phyloP scores from a whole-genome alignment of 2,888 invertebrate species.

The Epistrophella euchroma region DNA sequence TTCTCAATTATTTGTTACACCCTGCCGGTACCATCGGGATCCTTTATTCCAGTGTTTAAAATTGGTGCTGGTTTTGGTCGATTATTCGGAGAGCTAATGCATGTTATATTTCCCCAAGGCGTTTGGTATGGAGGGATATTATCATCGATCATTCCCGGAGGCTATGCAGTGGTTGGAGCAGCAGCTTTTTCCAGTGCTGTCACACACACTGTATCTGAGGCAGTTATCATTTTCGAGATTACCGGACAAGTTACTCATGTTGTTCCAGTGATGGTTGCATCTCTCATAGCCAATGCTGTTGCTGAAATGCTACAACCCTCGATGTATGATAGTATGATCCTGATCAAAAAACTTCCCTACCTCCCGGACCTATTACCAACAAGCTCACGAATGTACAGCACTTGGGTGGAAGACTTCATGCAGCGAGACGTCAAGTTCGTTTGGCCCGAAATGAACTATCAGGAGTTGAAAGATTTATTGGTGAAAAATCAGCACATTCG shows the following conservation, averaged over 20 bases:
- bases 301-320: slow-evolving; percentile 97
- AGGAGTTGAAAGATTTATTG: slow-evolving; percentile 92
- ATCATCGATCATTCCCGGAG: slow-evolving; percentile 95
- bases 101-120: slow-evolving; percentile 95
- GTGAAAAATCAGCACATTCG: slow-evolving; percentile 87
- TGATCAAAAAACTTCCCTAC: slow-evolving; percentile 98
- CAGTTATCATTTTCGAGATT: slow-evolving; percentile 99
- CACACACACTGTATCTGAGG: slow-evolving; percentile 98
- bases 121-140: slow-evolving; percentile 94
- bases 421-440: slow-evolving; percentile 95
- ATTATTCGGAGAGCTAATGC: slow-evolving; percentile 96
- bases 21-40: slow-evolving; percentile 98
- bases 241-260: slow-evolving; percentile 99
- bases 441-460: slow-evolving; percentile 95
- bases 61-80: slow-evolving; percentile 97
- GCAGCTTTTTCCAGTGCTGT: slow-evolving; percentile 98
- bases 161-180: slow-evolving; percentile 98
- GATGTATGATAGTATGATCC: slow-evolving; percentile 98
- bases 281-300: slow-evolving; percentile 97
- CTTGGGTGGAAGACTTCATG: slow-evolving; percentile 99
- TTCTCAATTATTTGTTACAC: slow-evolving; percentile 96
- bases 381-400: slow-evolving; percentile 95
- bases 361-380: slow-evolving; percentile 96
- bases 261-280: slow-evolving; percentile 98
- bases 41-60: slow-evolving; percentile 98